Evolutionary conservation across 2,888 invertebrate genomes (phyloP), one percentile per base, ranked within the genome.

Genomic region (Rhagonycha fulva): DNA sequence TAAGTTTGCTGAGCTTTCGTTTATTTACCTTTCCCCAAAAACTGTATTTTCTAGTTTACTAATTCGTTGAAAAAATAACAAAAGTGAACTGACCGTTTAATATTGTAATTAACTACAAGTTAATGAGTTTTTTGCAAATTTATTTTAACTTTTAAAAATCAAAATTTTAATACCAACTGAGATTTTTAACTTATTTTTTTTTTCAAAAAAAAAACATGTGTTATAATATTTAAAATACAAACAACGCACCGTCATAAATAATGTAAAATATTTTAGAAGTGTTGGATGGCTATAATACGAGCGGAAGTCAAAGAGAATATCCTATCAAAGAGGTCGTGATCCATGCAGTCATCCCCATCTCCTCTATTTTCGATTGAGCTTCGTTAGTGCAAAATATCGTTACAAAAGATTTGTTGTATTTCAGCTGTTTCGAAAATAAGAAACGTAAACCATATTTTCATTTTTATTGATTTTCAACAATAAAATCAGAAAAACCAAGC

Each of bases 271-370:
- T 73, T 69, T 68, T 14, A 74, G 75, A 79, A 80, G 80, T 81
- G 81, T 80, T 78, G 76, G 81, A 79, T 81, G 72, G 79, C 79
- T 76, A 80, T 80, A 79, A 81, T 78, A 78, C 73, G 80, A 75
- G 71, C 76, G 74, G 76, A 77, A 78, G 78, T 80, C 80, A 81
- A 81, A 81, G 81, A 72, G 81, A 81, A 81, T 81, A 75, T 77
- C 75, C 75, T 77, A 81, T 81, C 81, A 81, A 81, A 81, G 81
- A 63, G 76, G 71, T 70, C 70, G 71, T 61, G 69, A 71, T 71
- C 62, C 75, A 28, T 66, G 61, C 70, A 66, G 67, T 62, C 47
- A 62, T 68, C 72, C 73, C 63, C 70, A 71, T 47, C 75, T 66
- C 71, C 71, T 69, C 76, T 70, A 68, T 71, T 68, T 71, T 68